Conservation (phyloP, 2,113 vertebrate genomes). For the Colistium nudipinnis region DNA sequence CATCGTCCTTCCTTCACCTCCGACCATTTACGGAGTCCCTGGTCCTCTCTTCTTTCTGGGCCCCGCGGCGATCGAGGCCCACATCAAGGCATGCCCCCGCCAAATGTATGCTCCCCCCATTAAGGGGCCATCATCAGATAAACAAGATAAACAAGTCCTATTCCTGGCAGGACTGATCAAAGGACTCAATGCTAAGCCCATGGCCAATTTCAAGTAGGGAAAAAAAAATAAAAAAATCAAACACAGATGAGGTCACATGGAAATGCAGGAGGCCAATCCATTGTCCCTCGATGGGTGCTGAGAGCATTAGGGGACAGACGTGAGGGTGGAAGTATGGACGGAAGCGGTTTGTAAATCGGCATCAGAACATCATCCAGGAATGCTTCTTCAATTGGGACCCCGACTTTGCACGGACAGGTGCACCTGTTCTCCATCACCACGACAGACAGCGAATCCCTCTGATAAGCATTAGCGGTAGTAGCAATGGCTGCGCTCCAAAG, state of each 20-base stretch:
- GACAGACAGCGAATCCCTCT: slow-evolving; percentile 4
- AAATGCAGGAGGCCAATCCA: slow-evolving; percentile 49
- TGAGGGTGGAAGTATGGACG: slow-evolving; percentile 20
- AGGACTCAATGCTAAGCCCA: slow-evolving; percentile 75
- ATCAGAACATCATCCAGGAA: not conserved
- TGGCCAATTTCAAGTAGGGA: slow-evolving; percentile 77
- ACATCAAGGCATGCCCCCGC: slow-evolving; percentile 78
- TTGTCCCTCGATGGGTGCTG: slow-evolving; percentile 61
- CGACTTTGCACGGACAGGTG: slow-evolving; percentile 5
- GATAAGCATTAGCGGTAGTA: slow-evolving; percentile 3
- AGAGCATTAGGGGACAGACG: slow-evolving; percentile 44
- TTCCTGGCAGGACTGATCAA: slow-evolving; percentile 81
- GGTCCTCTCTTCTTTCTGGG: slow-evolving; percentile 62
- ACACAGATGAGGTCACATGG: slow-evolving; percentile 80
- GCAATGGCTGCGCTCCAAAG: slow-evolving; percentile 11
- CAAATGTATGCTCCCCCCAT: slow-evolving; percentile 70
- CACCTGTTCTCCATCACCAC: slow-evolving; percentile 36
- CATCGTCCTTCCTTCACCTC: slow-evolving; percentile 77
- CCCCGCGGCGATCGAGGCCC: slow-evolving; percentile 72
- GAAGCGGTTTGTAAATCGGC: slow-evolving; percentile 20
- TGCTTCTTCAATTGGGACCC: no score
- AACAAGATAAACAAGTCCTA: slow-evolving; percentile 82
- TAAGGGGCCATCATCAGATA: slow-evolving; percentile 81
- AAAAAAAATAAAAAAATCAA: slow-evolving; percentile 80
- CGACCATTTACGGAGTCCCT: slow-evolving; percentile 66